Evolutionary conservation across 2,888 invertebrate species (phyloP).

Genomic region (Cantharis rufa): DNA sequence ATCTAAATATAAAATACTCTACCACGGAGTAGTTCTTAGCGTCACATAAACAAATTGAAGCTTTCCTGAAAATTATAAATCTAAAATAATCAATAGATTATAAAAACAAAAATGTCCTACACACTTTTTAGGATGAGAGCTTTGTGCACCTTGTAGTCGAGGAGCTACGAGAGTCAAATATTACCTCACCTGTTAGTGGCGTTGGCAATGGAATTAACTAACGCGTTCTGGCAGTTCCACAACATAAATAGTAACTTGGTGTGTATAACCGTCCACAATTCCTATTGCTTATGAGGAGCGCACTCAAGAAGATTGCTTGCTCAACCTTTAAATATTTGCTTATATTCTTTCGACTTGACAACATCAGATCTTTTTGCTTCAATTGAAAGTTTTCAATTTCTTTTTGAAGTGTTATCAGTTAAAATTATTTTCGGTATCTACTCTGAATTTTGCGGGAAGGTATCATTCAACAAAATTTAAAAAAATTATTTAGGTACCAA

Average conservation of each 20-base stretch:
- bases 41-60: neutral
- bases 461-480: too few species aligned
- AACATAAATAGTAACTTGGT: neutral
- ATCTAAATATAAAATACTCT: neutral
- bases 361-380: too few species aligned
- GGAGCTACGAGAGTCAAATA: neutral
- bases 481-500: too few species aligned
- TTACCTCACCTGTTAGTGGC: too few species aligned
- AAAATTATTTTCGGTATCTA: too few species aligned
- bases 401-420: too few species aligned
- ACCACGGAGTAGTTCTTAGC: neutral
- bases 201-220: neutral
- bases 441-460: too few species aligned
- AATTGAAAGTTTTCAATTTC: too few species aligned
- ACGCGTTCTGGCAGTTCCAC: neutral
- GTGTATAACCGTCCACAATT: neutral
- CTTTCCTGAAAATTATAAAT: neutral
- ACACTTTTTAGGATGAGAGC: too few species aligned
- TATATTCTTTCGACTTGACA: neutral
- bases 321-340: neutral
- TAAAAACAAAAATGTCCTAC: too few species aligned
- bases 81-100: too few species aligned
- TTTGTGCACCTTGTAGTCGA: too few species aligned
- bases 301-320: neutral
- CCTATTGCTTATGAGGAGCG: neutral